phyloP scores from a whole-genome alignment of 2,888 invertebrate species.

The Listrodromus nycthemerus region DNA sequence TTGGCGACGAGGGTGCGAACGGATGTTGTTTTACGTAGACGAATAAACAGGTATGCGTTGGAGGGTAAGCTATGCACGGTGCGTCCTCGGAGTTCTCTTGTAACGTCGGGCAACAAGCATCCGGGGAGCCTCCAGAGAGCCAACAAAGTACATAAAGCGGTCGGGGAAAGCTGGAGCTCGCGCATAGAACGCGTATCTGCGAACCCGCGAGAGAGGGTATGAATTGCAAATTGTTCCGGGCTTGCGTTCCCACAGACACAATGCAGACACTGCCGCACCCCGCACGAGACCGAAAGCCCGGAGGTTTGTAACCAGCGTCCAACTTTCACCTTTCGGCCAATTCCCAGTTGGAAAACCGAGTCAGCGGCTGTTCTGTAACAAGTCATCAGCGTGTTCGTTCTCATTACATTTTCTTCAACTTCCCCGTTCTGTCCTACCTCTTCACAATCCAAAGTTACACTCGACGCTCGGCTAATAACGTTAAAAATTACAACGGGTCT shows the following conservation, averaged over 20 bases:
- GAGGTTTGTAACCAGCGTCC: conserved; percentile 54
- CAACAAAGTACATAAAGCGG: conserved; percentile 32
- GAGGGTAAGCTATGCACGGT: conserved; percentile 11
- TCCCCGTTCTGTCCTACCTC: too few species aligned
- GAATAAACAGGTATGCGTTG: conserved; percentile 40
- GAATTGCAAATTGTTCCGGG: conserved; percentile 70
- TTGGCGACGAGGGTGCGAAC: conserved; percentile 46
- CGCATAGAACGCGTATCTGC: conserved; percentile 36
- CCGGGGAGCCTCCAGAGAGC: conserved; percentile 44
- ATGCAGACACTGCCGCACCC: neutral
- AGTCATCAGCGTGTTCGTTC: conserved; percentile 28
- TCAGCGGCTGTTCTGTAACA: conserved; percentile 31
- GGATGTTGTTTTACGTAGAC: conserved; percentile 58
- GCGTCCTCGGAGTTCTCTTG: conserved; percentile 33
- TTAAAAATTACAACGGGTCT: neutral
- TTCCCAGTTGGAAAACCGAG: conserved; percentile 50
- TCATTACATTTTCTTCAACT: conserved; percentile 30
- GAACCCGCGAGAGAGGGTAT: conserved; percentile 53
- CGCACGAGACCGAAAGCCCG: conserved; percentile 3
- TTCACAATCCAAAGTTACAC: conserved; percentile 28
- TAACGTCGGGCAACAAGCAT: conserved; percentile 47
- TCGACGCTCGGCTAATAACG: conserved; percentile 40
- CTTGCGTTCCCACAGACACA: conserved; percentile 37
- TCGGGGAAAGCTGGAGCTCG: conserved; percentile 14
- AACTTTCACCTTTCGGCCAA: conserved; percentile 62